Conservation (phyloP, 2,888 invertebrate genomes). For the Conops quadrifasciatus region DNA sequence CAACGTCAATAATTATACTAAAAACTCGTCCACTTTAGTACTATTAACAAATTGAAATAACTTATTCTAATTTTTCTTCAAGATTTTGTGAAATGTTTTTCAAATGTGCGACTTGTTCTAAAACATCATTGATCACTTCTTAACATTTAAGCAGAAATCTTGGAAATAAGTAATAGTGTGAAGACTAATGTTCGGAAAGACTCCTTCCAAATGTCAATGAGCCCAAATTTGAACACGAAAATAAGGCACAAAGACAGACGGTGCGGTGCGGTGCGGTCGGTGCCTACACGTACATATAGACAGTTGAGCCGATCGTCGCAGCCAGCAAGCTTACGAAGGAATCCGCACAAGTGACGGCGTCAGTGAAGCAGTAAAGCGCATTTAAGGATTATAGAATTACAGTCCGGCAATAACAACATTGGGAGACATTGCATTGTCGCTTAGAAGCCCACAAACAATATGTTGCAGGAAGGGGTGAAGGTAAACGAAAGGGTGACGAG, state of each 20-base stretch:
- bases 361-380: slow-evolving; percentile 20
- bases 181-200: background rate
- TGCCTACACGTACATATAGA: no score
- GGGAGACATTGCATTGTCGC: background rate
- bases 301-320: background rate
- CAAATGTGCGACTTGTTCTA: no score
- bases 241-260: no score
- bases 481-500: background rate
- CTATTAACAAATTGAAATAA: background rate
- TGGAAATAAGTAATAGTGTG: no score
- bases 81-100: no score
- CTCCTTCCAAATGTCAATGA: no score
- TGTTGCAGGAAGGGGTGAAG: background rate
- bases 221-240: no score
- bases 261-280: no score
- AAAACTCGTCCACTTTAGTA: slow-evolving; percentile 4
- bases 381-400: slow-evolving; percentile 30
- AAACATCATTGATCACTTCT: no score
- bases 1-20: slow-evolving; percentile 51
- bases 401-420: slow-evolving; percentile 5
- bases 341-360: slow-evolving; percentile 24
- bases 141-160: no score
- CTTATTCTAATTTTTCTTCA: no score
- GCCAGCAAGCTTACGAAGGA: slow-evolving; percentile 4
- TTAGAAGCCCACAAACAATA: slow-evolving; percentile 9